Evolutionary conservation across 2,113 vertebrate species (phyloP), one percentile per base, ranked within the genome.

Genomic region (Platichthys flesus): DNA sequence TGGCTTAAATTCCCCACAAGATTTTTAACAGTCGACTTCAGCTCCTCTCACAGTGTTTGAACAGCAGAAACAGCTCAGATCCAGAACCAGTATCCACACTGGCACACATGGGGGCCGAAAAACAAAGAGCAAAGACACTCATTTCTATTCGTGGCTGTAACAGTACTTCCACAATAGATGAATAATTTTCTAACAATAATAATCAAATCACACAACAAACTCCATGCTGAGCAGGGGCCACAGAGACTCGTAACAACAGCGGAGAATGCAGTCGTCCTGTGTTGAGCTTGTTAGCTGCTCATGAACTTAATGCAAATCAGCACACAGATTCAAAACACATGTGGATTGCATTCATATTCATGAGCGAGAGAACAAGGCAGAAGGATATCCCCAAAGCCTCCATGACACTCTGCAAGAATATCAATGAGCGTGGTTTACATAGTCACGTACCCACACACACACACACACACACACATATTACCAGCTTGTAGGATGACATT

Each of bases 301-400:
- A 16, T 67, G 66, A 54, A 26, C 61, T 58, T 78, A 51, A 85
- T 83, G 82, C 70, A 66, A 78, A 89, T 79, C 9, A n/a, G 71
- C 54, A 75, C 73, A 79, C 26, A 86, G 69, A 87, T 76, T 76
- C 49, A 76, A 82, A 88, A 81, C 86, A 92, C 83, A 83, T 89
- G 83, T 87, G 83, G 79, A 71, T 67, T 78, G 68, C 77, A 86
- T 90, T 74, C 26, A 83, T 86, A 90, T 89, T 87, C 75, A 91
- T 84, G 73, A 89, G 68, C 1, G 28, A 65, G 55, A 65, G 57
- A 77, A 73, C 64, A 65, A 67, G 55, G 45, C 14, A 20, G 10
- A 37, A 23, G 42, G 54, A 67, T 40, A 74, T 82, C 55, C 76
- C 57, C 76, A 74, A 83, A 55, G 73, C 62, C 59, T 72, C 65